phyloP scores from a whole-genome alignment of 2,113 vertebrate genomes.

The Ranitomeya imitator region DNA sequence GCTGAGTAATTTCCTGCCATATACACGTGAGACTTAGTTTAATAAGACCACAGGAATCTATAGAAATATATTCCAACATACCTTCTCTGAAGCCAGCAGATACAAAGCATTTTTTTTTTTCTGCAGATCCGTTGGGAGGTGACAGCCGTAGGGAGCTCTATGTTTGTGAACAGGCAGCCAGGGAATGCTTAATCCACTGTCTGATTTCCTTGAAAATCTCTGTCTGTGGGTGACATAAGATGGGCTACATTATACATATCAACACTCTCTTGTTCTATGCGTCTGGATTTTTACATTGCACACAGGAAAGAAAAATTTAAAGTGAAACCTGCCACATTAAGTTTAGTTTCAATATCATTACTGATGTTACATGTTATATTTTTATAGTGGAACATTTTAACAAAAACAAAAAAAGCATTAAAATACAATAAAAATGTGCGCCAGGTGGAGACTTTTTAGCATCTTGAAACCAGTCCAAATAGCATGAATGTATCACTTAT shows the following conservation, averaged over 20 bases:
- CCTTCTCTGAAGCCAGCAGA: constrained; percentile 29
- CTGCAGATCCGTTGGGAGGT: constrained; percentile 36
- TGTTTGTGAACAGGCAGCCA: constrained; percentile 45
- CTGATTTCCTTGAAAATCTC: constrained; percentile 36
- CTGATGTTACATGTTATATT: neutral
- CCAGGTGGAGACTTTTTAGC: neutral
- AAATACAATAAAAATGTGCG: neutral
- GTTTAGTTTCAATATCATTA: neutral
- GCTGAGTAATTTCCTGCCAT: constrained; percentile 38
- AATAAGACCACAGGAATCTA: constrained; percentile 38
- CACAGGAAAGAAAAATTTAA: constrained; percentile 37
- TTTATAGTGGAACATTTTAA: neutral
- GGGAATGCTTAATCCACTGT: constrained; percentile 37
- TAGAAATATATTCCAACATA: constrained; percentile 47
- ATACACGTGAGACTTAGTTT: constrained; percentile 33
- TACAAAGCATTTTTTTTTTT: constrained; percentile 36
- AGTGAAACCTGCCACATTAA: constrained; percentile 18
- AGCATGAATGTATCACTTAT: too few relatives aligned
- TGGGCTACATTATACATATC: constrained; percentile 45
- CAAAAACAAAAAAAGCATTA: neutral
- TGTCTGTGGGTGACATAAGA: constrained; percentile 46
- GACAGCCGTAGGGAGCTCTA: constrained; percentile 39
- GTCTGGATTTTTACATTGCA: constrained; percentile 10
- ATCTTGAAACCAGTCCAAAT: neutral
- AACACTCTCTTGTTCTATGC: constrained; percentile 31